Conservation (phyloP, 2,888 invertebrate species). For the Drosophila macrospina region DNA sequence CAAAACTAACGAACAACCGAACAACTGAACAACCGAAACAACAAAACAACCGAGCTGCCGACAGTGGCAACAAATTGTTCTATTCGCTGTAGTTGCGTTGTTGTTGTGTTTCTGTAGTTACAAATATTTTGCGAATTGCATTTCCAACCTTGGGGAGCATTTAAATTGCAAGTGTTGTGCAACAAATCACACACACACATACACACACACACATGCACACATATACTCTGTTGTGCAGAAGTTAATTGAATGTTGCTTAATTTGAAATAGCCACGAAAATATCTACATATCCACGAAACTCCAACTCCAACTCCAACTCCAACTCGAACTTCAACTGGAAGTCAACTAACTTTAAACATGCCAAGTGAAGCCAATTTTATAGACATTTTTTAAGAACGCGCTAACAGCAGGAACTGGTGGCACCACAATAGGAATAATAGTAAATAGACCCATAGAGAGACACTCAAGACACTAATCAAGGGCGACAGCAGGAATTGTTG, state of each 20-base stretch:
- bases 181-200: constrained; percentile 28
- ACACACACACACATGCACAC: constrained; percentile 10
- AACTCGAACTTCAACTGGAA: constrained; percentile 17
- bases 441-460: constrained; percentile 21
- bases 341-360: constrained; percentile 40
- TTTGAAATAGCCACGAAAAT: constrained; percentile 54
- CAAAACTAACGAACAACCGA: constrained; percentile 28
- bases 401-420: constrained; percentile 6
- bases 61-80: constrained; percentile 36
- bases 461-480: constrained; percentile 38
- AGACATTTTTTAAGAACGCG: constrained; percentile 69
- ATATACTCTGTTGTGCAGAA: constrained; percentile 22
- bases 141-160: constrained; percentile 42
- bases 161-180: constrained; percentile 50
- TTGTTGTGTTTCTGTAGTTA: not conserved
- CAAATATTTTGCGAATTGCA: constrained; percentile 51
- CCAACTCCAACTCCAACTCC: constrained; percentile 15
- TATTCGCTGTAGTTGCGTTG: constrained; percentile 10
- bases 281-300: constrained; percentile 54
- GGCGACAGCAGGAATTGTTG: constrained; percentile 52
- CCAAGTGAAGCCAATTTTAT: constrained; percentile 71
- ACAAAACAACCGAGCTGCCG: constrained; percentile 1
- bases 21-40: constrained; percentile 18
- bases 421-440: constrained; percentile 5
- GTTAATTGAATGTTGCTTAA: constrained; percentile 57